Conservation (phyloP, 2,888 invertebrate genomes). For the Chrysopilus asiliformis region DNA sequence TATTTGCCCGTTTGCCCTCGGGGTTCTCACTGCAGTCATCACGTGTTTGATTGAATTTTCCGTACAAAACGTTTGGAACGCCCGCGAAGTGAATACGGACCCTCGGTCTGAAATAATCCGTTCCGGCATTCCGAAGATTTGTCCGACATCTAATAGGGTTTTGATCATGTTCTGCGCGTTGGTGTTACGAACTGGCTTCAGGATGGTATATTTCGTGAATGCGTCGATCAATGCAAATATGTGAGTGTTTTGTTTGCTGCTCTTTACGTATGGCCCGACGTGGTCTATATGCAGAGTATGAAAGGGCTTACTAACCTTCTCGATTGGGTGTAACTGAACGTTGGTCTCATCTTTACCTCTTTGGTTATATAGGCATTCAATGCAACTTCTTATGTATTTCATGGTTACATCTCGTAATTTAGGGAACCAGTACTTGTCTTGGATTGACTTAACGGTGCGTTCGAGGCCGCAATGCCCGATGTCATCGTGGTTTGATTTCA, state of each 20-base stretch:
- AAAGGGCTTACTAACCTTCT: slow-evolving; percentile 13
- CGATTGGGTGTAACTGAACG: neutral
- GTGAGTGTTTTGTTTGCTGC: slow-evolving; percentile 16
- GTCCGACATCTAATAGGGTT: slow-evolving; percentile 4
- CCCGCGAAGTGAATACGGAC: neutral
- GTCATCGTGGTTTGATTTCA: slow-evolving; percentile 2
- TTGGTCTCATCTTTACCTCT: neutral
- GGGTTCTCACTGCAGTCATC: slow-evolving; percentile 1
- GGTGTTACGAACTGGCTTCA: slow-evolving; percentile 10
- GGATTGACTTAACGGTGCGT: slow-evolving; percentile 1
- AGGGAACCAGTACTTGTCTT: slow-evolving; percentile 28
- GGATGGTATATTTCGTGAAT: slow-evolving; percentile 2
- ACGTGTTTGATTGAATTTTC: slow-evolving; percentile 5
- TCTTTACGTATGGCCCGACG: slow-evolving; percentile 20
- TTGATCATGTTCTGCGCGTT: slow-evolving; percentile 6
- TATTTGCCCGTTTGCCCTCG: slow-evolving; percentile 4
- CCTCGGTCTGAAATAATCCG: no score
- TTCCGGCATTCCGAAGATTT: slow-evolving; percentile 6
- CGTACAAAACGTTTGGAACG: slow-evolving; percentile 2
- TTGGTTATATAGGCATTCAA: slow-evolving; percentile 22
- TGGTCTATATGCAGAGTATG: slow-evolving; percentile 24
- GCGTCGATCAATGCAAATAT: neutral
- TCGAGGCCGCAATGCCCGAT: slow-evolving; percentile 2
- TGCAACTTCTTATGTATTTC: slow-evolving; percentile 27
- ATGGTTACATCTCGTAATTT: slow-evolving; percentile 24